A percentile compares a stretch with the other conserved stretches of the same genome.
phyloP scores from a whole-genome alignment of 1,140 invertebrate species.

The Helicoverpa zea region DNA sequence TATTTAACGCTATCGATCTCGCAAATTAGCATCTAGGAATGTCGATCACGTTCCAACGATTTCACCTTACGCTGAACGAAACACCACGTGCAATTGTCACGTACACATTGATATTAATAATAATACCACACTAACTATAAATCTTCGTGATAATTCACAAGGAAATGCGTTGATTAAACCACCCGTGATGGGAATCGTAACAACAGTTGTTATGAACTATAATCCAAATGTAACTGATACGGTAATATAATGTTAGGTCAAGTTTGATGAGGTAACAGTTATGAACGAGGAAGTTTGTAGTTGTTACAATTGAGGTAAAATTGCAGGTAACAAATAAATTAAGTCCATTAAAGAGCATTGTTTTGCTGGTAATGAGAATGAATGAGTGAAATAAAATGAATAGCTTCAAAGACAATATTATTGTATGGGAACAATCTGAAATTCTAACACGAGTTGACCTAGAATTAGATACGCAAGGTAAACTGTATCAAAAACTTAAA shows the following conservation, averaged over 20 bases:
- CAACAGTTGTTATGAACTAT: neutral
- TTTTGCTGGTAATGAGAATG: no score
- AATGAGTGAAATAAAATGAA: no score
- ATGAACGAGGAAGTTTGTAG: neutral
- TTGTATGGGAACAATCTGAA: neutral
- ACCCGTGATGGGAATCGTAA: constrained; percentile 4
- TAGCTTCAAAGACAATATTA: neutral
- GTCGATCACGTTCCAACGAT: constrained; percentile 40
- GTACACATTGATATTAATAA: constrained; percentile 20
- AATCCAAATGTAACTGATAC: neutral
- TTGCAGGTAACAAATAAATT: neutral
- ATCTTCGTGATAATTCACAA: constrained; percentile 25
- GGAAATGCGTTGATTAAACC: constrained; percentile 23
- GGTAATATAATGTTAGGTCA: constrained; percentile 8
- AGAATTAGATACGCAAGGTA: neutral
- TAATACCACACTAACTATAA: constrained; percentile 8
- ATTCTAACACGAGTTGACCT: neutral
- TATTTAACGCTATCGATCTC: constrained; percentile 34
- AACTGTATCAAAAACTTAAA: neutral
- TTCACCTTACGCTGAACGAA: constrained; percentile 13
- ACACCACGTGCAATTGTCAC: constrained; percentile 7
- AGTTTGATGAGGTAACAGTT: constrained; percentile 26
- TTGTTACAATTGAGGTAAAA: neutral
- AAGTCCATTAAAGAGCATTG: neutral
- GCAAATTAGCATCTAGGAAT: constrained; percentile 30